These are phyloP conservation scores for Actinia tenebrosa DNA, from an alignment of 64 coral and sea anemone genomes.

Conservation along the genomic window DNA sequence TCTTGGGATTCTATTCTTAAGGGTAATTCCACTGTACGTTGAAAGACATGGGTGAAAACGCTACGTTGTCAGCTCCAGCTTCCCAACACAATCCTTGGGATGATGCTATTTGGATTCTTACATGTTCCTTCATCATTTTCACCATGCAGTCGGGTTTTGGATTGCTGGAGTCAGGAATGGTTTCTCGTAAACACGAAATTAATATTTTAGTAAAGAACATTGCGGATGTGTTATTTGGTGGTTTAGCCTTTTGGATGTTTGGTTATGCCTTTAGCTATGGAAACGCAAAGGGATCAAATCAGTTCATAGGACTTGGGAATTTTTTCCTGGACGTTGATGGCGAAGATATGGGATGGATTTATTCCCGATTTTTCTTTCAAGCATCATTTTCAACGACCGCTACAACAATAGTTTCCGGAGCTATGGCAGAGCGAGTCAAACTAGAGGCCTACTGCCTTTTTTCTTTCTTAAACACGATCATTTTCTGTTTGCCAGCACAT, in stretches of 20 bases:
- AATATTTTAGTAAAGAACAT: slow-evolving; percentile 84
- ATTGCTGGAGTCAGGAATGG: slow-evolving; percentile 77
- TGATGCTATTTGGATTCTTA: slow-evolving; percentile 75
- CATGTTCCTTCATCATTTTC: slow-evolving; percentile 80
- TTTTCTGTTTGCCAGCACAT: slow-evolving; percentile 71
- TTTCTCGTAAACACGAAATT: slow-evolving; percentile 77
- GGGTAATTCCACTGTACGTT: background rate
- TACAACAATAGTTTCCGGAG: slow-evolving; percentile 76
- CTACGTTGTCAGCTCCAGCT: background rate
- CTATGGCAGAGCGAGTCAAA: slow-evolving; percentile 77
- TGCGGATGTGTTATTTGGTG: slow-evolving; percentile 70
- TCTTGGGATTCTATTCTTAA: background rate
- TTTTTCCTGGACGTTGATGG: slow-evolving; percentile 67
- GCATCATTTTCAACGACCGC: slow-evolving; percentile 77
- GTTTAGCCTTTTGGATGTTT: slow-evolving; percentile 77
- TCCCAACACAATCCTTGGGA: slow-evolving; percentile 32
- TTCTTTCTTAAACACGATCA: slow-evolving; percentile 64
- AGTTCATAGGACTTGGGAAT: slow-evolving; percentile 46
- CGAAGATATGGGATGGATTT: slow-evolving; percentile 47
- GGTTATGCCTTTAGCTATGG: slow-evolving; percentile 67
- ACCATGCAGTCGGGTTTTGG: slow-evolving; percentile 85
- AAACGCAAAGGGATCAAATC: slow-evolving; percentile 37
- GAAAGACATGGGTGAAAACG: background rate
- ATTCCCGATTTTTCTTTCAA: slow-evolving; percentile 71
- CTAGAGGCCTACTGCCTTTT: slow-evolving; percentile 70